Evolutionary conservation across 2,113 vertebrate genomes (phyloP).

Genomic region (Mellivora capensis): DNA sequence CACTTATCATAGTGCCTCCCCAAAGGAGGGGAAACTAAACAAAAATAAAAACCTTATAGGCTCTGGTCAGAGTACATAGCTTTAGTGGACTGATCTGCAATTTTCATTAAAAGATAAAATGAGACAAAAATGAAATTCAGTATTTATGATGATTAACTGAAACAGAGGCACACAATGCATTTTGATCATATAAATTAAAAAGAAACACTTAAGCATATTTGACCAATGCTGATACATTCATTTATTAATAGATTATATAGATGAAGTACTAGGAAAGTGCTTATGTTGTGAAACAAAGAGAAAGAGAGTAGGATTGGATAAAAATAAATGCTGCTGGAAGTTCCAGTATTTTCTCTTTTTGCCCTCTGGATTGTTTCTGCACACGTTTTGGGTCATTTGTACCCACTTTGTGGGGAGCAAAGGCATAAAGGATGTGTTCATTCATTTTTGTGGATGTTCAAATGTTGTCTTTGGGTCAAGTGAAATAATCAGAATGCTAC

Average conservation of each 20-base stretch:
- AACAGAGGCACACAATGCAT: neutral
- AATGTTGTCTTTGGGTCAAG: neutral
- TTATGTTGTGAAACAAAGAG: neutral
- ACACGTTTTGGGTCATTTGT: neutral
- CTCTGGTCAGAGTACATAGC: neutral
- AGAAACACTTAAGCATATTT: neutral
- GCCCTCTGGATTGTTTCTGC: neutral
- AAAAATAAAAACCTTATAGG: neutral
- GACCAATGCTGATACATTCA: neutral
- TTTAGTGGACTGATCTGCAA: neutral
- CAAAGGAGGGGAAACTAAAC: neutral
- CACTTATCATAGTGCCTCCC: neutral
- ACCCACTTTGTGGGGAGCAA: neutral
- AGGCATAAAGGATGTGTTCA: neutral
- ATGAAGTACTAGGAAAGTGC: neutral
- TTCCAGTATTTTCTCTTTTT: neutral
- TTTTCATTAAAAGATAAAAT: neutral
- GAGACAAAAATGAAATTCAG: neutral
- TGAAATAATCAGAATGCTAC: constrained; percentile 4
- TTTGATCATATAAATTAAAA: neutral
- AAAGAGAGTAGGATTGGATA: neutral
- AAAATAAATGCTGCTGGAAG: neutral
- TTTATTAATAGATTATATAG: neutral
- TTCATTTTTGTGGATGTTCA: neutral
- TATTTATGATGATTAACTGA: neutral